Percentiles rank a stretch among this genome's conserved stretches.
These are phyloP conservation scores for Scaptomyza tumidula DNA, from an alignment of 2,888 invertebrate species.

Conservation along the genomic window DNA sequence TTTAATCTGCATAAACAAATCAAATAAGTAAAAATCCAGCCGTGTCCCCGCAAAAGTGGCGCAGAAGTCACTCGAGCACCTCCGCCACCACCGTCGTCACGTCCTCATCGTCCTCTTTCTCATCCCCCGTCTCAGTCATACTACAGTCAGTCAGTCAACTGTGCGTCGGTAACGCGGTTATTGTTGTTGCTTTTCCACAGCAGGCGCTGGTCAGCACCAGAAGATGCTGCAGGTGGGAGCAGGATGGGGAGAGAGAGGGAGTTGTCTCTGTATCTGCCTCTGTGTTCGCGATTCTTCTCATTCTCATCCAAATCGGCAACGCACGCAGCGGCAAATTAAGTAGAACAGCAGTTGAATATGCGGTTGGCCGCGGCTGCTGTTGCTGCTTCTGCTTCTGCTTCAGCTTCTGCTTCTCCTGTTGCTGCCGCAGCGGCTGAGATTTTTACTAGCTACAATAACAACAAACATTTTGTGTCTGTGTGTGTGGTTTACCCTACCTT, in stretches of 20 bases:
- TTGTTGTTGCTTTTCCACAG: conserved; percentile 64
- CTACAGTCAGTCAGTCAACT: conserved; percentile 66
- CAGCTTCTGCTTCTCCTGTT: conserved; percentile 4
- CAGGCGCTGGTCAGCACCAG: conserved; percentile 41
- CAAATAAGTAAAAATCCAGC: conserved; percentile 72
- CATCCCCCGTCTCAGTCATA: conserved; percentile 12
- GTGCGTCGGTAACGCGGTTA: conserved; percentile 78
- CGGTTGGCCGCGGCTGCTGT: conserved; percentile 48
- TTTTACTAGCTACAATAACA: conserved; percentile 38
- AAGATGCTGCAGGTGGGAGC: conserved; percentile 15
- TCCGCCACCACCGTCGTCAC: conserved; percentile 24
- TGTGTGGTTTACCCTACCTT: conserved; percentile 27
- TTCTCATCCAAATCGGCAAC: conserved; percentile 64
- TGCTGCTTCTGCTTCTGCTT: conserved; percentile 31
- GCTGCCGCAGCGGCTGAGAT: conserved; percentile 44
- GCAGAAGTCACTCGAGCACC: conserved; percentile 64
- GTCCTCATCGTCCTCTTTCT: conserved; percentile 34
- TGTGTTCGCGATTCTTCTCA: conserved; percentile 12
- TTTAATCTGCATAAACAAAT: conserved; percentile 83
- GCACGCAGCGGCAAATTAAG: conserved; percentile 78
- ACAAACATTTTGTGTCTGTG: conserved; percentile 9
- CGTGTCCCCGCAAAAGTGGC: conserved; percentile 67
- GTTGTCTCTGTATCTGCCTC: conserved; percentile 12
- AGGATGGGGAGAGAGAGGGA: conserved; percentile 14
- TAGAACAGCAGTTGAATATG: conserved; percentile 74